Conservation (phyloP, 1,140 invertebrate species). For the Anoplophora glabripennis region DNA sequence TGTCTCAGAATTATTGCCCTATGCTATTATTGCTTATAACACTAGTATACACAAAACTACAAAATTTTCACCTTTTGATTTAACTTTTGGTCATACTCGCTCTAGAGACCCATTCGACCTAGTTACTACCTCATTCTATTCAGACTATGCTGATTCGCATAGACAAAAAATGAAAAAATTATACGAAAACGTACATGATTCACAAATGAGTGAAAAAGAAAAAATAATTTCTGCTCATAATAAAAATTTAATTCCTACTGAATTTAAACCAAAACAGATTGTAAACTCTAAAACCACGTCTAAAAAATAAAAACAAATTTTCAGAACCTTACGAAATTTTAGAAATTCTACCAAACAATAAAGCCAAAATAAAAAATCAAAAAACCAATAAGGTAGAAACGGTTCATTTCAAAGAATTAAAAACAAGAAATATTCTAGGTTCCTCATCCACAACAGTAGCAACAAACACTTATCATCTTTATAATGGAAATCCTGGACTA, state of each 20-base stretch:
- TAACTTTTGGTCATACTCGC: constrained; percentile 7
- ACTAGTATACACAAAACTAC: not conserved
- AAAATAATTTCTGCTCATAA: no score
- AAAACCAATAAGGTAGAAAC: constrained; percentile 1
- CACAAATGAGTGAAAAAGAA: not conserved
- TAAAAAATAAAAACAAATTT: no score
- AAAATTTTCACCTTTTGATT: constrained; percentile 4
- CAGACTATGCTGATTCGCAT: constrained; percentile 4
- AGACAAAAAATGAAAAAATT: not conserved
- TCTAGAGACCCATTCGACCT: not conserved
- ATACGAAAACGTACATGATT: not conserved
- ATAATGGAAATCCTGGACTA: constrained; percentile 17
- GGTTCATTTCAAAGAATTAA: constrained; percentile 13
- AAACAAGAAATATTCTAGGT: constrained; percentile 3
- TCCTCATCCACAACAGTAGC: not conserved
- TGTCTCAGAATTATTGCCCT: not conserved
- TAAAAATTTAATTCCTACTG: no score
- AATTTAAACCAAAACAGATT: no score
- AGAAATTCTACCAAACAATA: not conserved
- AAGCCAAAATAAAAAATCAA: not conserved
- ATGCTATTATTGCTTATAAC: constrained; percentile 6
- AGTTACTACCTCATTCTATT: not conserved
- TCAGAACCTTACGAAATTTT: no score
- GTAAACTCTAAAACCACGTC: no score
- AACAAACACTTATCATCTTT: constrained; percentile 1